Conservation (phyloP, 2,888 invertebrate species). For the Nomada fabriciana region DNA sequence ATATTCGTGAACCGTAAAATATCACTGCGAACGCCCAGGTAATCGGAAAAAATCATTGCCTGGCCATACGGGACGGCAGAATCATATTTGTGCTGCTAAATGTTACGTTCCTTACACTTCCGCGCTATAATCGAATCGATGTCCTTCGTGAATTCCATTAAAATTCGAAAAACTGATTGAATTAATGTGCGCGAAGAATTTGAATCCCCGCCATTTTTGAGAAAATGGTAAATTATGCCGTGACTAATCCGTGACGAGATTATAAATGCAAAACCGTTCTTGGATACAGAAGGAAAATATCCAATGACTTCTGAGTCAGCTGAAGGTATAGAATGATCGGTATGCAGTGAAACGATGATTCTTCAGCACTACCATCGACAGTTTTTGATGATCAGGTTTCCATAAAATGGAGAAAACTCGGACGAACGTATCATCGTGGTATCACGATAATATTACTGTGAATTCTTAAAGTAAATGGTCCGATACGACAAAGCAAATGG, state of each 20-base stretch:
- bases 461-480: neutral
- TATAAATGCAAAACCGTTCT: constrained; percentile 3
- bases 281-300: constrained; percentile 22
- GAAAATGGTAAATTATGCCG: constrained; percentile 11
- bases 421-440: neutral
- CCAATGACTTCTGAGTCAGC: constrained; percentile 47
- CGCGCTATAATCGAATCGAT: too few relatives aligned
- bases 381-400: neutral
- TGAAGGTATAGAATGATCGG: constrained; percentile 20
- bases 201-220: too few relatives aligned
- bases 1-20: constrained; percentile 64
- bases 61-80: neutral
- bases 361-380: constrained; percentile 7
- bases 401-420: neutral
- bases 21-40: constrained; percentile 30
- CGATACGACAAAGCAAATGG: neutral
- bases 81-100: neutral
- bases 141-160: too few relatives aligned
- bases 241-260: constrained; percentile 25
- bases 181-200: neutral
- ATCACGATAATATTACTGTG: too few relatives aligned
- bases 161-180: too few relatives aligned
- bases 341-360: constrained; percentile 52
- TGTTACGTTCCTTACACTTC: neutral
- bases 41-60: constrained; percentile 14